Conservation (phyloP, 2,888 invertebrate genomes). For the Calliopum simillimum region DNA sequence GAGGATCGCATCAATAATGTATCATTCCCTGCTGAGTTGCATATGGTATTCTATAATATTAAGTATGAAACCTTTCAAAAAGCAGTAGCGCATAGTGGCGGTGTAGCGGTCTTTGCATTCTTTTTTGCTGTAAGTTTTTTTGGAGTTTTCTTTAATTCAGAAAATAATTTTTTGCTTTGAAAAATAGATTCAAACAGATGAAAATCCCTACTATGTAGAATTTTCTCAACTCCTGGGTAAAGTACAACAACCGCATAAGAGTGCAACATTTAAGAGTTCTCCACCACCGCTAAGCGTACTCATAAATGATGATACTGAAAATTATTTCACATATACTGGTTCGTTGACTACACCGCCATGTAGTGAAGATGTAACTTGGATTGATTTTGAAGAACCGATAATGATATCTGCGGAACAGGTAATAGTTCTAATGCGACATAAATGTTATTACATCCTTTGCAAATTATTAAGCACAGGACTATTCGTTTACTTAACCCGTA, state of each 20-base stretch:
- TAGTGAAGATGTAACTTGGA: conserved; percentile 87
- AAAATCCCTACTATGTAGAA: conserved; percentile 70
- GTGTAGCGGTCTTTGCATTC: conserved; percentile 82
- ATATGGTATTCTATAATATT: conserved; percentile 80
- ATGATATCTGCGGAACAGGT: conserved; percentile 77
- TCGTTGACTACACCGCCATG: conserved; percentile 90
- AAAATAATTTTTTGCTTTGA: conserved; percentile 1
- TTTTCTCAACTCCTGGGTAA: conserved; percentile 71
- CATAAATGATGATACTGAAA: conserved; percentile 69
- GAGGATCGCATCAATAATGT: conserved; percentile 69
- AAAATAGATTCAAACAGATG: conserved; percentile 47
- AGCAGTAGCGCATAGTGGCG: conserved; percentile 77
- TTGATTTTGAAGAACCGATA: conserved; percentile 82
- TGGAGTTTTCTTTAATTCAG: not conserved
- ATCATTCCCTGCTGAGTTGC: conserved; percentile 81
- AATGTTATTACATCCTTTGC: too few species aligned
- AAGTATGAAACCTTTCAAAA: conserved; percentile 73
- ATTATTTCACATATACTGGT: conserved; percentile 87
- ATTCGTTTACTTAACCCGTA: too few species aligned
- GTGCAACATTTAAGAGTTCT: conserved; percentile 66
- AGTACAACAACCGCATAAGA: conserved; percentile 71
- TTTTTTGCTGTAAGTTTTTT: conserved; percentile 76
- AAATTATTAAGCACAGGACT: too few species aligned
- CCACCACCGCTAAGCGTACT: conserved; percentile 71
- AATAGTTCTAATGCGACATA: conserved; percentile 39